These are phyloP conservation scores for Sparidentex hasta DNA, from an alignment of 2,797 vertebrate genomes.

Conservation along the genomic window DNA sequence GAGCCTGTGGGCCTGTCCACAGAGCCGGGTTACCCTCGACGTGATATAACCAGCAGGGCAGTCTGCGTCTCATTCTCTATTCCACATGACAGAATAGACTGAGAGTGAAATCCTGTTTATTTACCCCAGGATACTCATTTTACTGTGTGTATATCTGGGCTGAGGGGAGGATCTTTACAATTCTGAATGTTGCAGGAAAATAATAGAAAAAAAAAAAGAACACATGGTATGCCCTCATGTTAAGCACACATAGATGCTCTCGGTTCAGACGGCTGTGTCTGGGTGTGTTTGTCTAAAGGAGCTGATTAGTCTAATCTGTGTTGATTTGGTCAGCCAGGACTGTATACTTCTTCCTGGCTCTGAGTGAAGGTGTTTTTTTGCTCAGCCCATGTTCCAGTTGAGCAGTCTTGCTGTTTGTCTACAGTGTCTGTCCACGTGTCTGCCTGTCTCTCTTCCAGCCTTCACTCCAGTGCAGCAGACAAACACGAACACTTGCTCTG, in stretches of 20 bases:
- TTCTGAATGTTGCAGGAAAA: constrained; percentile 17
- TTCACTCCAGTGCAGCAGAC: constrained; percentile 58
- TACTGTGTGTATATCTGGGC: constrained; percentile 32
- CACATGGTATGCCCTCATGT: constrained; percentile 1
- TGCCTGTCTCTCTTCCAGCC: constrained; percentile 34
- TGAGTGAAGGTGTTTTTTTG: constrained; percentile 21
- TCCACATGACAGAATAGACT: constrained; percentile 74
- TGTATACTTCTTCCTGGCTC: constrained; percentile 1
- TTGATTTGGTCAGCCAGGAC: constrained; percentile 1
- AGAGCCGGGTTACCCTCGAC: constrained; percentile 62
- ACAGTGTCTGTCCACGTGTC: constrained; percentile 45
- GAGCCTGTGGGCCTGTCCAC: constrained; percentile 79
- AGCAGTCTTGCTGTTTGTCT: constrained; percentile 36
- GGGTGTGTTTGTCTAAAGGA: constrained; percentile 10
- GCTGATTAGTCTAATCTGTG: not conserved
- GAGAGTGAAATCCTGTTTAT: constrained; percentile 67
- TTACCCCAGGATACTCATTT: constrained; percentile 60
- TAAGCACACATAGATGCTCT: constrained; percentile 11
- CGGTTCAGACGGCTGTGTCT: not conserved
- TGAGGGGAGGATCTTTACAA: constrained; percentile 1
- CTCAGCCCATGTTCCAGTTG: constrained; percentile 36
- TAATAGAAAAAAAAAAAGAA: constrained; percentile 3
- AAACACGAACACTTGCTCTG: constrained; percentile 54
- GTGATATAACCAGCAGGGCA: constrained; percentile 75
- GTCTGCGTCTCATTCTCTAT: constrained; percentile 72